phyloP scores from a whole-genome alignment of 2,888 invertebrate genomes.

The Cantharis flavilabris region DNA sequence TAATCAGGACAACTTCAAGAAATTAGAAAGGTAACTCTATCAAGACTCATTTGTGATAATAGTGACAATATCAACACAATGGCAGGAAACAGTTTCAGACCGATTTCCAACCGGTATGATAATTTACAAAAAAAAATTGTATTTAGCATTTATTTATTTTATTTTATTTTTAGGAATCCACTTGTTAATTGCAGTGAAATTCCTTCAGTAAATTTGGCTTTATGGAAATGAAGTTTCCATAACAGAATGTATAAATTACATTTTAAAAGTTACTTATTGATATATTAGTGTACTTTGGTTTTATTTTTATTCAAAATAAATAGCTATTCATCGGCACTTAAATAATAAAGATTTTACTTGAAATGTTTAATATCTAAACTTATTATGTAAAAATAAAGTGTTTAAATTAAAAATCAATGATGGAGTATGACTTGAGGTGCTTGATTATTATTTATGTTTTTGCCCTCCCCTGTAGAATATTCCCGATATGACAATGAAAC shows the following conservation, averaged over 20 bases:
- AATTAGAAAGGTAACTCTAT: constrained; percentile 65
- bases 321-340: too few species aligned
- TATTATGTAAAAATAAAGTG: too few species aligned
- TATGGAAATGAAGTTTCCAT: background rate
- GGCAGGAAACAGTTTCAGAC: constrained; percentile 15
- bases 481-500: background rate
- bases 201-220: constrained; percentile 7
- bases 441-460: background rate
- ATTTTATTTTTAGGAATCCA: constrained; percentile 6
- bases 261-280: too few species aligned
- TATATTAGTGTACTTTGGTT: too few species aligned
- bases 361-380: too few species aligned
- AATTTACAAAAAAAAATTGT: background rate
- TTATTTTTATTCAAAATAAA: too few species aligned
- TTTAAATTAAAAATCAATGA: too few species aligned
- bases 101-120: constrained; percentile 18
- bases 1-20: constrained; percentile 64
- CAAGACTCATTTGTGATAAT: constrained; percentile 71
- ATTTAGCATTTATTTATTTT: background rate
- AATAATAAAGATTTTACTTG: too few species aligned
- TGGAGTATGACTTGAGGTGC: too few species aligned
- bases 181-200: background rate
- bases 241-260: too few species aligned
- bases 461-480: background rate
- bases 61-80: constrained; percentile 61